Conservation (phyloP, 2,113 vertebrate genomes). For the Phyllostomus discolor region DNA sequence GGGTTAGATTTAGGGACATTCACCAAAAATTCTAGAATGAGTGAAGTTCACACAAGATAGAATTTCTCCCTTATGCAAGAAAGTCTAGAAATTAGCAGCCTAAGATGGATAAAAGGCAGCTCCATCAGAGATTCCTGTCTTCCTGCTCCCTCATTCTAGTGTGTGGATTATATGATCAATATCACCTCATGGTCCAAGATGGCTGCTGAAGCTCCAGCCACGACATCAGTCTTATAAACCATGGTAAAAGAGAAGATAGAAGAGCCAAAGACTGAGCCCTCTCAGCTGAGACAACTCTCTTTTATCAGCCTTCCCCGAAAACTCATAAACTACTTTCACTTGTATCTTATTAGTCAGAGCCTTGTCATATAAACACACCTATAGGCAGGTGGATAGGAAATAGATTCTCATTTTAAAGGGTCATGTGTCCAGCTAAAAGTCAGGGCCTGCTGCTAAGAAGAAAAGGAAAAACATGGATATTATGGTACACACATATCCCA, state of each 20-base stretch:
- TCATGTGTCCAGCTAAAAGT: neutral
- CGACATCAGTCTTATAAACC: neutral
- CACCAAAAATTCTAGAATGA: neutral
- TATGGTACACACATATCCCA: neutral
- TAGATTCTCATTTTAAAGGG: neutral
- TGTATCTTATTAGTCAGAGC: neutral
- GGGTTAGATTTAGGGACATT: neutral
- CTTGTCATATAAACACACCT: neutral
- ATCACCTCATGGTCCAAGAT: neutral
- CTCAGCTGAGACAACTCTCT: neutral
- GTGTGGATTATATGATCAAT: neutral
- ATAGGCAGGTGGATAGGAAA: neutral
- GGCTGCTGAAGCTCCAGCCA: neutral
- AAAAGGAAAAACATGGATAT: neutral
- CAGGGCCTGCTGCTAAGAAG: neutral
- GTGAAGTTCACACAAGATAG: neutral
- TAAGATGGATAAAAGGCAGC: neutral
- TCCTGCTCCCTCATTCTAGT: neutral
- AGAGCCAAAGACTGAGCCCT: neutral
- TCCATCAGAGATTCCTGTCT: neutral
- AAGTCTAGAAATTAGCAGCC: neutral
- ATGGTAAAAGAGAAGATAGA: neutral
- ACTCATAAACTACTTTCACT: neutral
- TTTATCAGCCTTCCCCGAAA: neutral
- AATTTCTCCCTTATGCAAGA: neutral